These are phyloP conservation scores for Gymnoscopelus braueri DNA, from an alignment of 2,797 vertebrate species.

Conservation along the genomic window DNA sequence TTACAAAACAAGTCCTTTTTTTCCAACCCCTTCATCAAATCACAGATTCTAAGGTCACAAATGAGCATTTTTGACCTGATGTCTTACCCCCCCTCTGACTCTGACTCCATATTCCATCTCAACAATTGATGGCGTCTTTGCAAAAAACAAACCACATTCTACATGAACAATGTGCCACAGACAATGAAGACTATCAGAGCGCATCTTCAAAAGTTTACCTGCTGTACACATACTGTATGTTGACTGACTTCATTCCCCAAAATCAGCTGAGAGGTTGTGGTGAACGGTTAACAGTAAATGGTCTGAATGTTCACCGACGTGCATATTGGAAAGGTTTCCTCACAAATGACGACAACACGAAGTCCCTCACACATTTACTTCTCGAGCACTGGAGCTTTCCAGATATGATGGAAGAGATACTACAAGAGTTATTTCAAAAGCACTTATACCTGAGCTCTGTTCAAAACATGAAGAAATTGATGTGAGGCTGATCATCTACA, in stretches of 20 bases:
- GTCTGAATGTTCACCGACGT: not conserved
- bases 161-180: too few relatives aligned
- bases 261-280: not conserved
- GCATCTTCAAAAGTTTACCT: too few relatives aligned
- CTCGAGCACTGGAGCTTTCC: not conserved
- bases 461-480: conserved; percentile 2
- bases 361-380: not conserved
- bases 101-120: too few relatives aligned
- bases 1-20: too few relatives aligned
- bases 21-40: too few relatives aligned
- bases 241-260: not conserved
- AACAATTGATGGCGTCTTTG: too few relatives aligned
- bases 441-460: not conserved
- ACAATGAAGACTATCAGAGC: too few relatives aligned
- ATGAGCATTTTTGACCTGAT: too few relatives aligned
- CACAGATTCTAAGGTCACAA: too few relatives aligned
- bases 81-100: too few relatives aligned
- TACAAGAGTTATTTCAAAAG: not conserved
- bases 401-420: conserved; percentile 4
- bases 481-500: not conserved
- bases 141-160: too few relatives aligned
- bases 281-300: not conserved
- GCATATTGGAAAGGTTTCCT: conserved; percentile 1
- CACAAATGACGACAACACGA: conserved; percentile 5
- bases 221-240: not conserved